Evolutionary conservation across 2,797 vertebrate genomes (phyloP).

Genomic region (Lutjanus argentimaculatus): DNA sequence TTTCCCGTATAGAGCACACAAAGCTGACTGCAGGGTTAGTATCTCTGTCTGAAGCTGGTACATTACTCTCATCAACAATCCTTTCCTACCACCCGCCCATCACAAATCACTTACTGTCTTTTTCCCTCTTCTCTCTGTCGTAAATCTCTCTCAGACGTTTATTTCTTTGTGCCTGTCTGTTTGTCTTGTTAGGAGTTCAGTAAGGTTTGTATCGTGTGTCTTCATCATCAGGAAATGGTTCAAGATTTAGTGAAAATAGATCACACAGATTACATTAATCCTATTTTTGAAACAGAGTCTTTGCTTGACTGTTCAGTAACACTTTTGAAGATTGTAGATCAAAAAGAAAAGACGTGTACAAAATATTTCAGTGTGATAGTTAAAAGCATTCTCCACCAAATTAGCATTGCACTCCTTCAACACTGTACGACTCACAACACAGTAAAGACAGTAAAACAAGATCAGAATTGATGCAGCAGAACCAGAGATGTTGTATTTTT

Average conservation of each 20-base stretch:
- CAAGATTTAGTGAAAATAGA: conserved; percentile 9
- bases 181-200: conserved; percentile 21
- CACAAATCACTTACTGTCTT: conserved; percentile 62
- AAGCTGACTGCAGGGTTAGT: conserved; percentile 42
- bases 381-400: background rate
- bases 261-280: conserved; percentile 23
- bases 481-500: background rate
- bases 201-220: conserved; percentile 12
- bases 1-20: conserved; percentile 21
- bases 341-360: background rate
- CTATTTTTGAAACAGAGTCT: conserved; percentile 2
- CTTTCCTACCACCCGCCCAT: conserved; percentile 44
- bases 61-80: conserved; percentile 64
- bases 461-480: too few relatives aligned
- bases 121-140: conserved; percentile 18
- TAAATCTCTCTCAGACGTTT: conserved; percentile 26
- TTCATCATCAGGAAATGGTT: conserved; percentile 11
- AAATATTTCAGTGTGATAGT: background rate
- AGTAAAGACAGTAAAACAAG: background rate
- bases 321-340: background rate
- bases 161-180: conserved; percentile 27
- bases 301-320: conserved; percentile 3
- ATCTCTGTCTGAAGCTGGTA: conserved; percentile 42
- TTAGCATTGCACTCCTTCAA: background rate
- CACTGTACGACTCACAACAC: background rate